Percentiles rank a stretch among this genome's conserved stretches.
Evolutionary conservation across 35 echinoderm and acorn worm species (phyloP).

Genomic region (Acanthaster planci): DNA sequence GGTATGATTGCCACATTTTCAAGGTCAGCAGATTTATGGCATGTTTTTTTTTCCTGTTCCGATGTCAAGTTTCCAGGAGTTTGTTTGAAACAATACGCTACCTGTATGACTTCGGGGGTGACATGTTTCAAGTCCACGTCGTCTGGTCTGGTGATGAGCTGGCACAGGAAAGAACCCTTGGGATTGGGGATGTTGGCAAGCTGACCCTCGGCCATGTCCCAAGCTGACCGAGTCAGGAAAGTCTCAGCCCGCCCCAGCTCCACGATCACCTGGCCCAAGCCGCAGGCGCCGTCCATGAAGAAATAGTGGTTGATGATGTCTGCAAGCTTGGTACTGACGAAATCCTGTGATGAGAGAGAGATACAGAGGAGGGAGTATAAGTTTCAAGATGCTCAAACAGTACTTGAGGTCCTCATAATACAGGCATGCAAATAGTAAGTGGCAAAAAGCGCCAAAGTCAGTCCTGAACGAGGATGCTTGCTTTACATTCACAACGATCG

Average conservation of each 20-base stretch:
- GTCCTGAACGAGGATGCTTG: too few species aligned
- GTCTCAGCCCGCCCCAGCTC: constrained; percentile 78
- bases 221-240: constrained; percentile 56
- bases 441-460: too few species aligned
- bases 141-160: constrained; percentile 55
- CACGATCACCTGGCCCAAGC: constrained; percentile 68
- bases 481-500: too few species aligned
- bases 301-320: constrained; percentile 76
- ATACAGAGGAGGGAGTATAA: neutral
- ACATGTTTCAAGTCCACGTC: constrained; percentile 64
- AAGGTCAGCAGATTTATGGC: too few species aligned
- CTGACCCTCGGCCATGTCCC: constrained; percentile 42
- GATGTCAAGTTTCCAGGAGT: too few species aligned
- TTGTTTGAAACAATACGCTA: too few species aligned
- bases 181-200: constrained; percentile 45
- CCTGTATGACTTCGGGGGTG: constrained; percentile 85
- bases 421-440: too few species aligned
- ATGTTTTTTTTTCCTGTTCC: too few species aligned
- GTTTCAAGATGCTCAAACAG: neutral
- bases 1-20: too few species aligned
- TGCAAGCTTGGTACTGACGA: constrained; percentile 60
- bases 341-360: constrained; percentile 55
- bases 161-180: constrained; percentile 70
- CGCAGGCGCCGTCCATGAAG: constrained; percentile 43
- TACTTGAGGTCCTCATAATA: too few species aligned